Conservation (phyloP, 2,797 vertebrate genomes). For the Gadopsis marmoratus region DNA sequence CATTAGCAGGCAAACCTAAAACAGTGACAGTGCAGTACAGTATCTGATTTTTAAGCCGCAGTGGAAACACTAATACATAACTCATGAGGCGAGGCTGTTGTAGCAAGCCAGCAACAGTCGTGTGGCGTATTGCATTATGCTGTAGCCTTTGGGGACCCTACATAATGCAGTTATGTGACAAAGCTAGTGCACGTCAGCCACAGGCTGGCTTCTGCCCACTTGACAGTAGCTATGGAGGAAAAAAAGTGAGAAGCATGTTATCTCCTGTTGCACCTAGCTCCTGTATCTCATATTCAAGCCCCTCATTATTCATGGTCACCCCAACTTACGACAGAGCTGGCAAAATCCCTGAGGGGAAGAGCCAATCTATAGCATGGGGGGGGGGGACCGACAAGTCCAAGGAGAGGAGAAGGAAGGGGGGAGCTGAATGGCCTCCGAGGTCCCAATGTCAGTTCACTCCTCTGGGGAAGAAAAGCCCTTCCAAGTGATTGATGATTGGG, state of each 20-base stretch:
- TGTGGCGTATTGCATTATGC: slow-evolving; percentile 71
- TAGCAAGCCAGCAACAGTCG: slow-evolving; percentile 60
- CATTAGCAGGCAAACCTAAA: slow-evolving; percentile 52
- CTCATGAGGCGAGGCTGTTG: slow-evolving; percentile 70
- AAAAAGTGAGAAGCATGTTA: slow-evolving; percentile 38
- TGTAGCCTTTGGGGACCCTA: slow-evolving; percentile 74
- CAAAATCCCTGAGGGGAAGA: slow-evolving; percentile 11
- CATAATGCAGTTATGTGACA: slow-evolving; percentile 82
- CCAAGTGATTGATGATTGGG: slow-evolving; percentile 67
- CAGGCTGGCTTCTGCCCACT: slow-evolving; percentile 56
- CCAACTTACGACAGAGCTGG: slow-evolving; percentile 33
- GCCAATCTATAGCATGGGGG: slow-evolving; percentile 11
- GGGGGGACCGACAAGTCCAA: background rate
- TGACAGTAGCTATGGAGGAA: slow-evolving; percentile 48
- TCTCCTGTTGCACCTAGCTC: slow-evolving; percentile 42
- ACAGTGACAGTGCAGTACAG: slow-evolving; percentile 49
- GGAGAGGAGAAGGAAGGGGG: background rate
- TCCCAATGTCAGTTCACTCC: slow-evolving; percentile 51
- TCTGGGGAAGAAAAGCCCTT: slow-evolving; percentile 60
- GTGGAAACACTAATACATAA: slow-evolving; percentile 73
- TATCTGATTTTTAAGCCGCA: slow-evolving; percentile 54
- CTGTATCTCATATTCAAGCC: slow-evolving; percentile 43
- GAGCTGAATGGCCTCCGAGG: slow-evolving; percentile 34
- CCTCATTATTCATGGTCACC: slow-evolving; percentile 64
- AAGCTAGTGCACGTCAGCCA: slow-evolving; percentile 75